Evolutionary conservation across 2,113 vertebrate genomes (phyloP).

Genomic region (Cichladusa arquata): DNA sequence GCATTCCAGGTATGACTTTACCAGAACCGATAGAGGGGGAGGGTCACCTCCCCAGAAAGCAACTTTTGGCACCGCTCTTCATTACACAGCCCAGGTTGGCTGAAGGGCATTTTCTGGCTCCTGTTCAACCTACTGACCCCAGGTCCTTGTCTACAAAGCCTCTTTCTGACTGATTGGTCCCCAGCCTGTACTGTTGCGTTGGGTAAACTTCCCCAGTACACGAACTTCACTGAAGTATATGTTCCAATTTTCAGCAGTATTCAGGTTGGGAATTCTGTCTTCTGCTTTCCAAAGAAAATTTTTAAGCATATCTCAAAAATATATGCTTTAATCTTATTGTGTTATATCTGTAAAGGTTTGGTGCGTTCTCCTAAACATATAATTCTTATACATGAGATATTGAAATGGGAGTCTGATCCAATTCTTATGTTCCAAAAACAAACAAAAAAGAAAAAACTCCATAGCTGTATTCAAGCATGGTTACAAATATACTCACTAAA

Average conservation of each 20-base stretch:
- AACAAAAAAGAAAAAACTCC: background rate
- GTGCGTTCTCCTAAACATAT: background rate
- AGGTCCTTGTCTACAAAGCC: background rate
- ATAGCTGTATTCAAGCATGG: background rate
- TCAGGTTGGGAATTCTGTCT: background rate
- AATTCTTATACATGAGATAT: background rate
- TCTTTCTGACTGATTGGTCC: background rate
- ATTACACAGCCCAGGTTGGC: background rate
- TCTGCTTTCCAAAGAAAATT: background rate
- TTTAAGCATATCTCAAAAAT: background rate
- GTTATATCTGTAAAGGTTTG: background rate
- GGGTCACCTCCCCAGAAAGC: background rate
- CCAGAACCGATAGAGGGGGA: background rate
- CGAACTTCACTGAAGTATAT: background rate
- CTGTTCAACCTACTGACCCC: background rate
- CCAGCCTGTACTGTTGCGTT: background rate
- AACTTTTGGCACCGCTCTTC: background rate
- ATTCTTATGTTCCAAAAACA: background rate
- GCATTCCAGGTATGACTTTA: background rate
- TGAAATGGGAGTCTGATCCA: background rate
- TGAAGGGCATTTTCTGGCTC: background rate
- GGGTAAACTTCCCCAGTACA: background rate
- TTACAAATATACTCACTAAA: background rate
- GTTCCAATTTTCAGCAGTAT: background rate
- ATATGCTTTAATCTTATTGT: background rate